Percentiles rank a stretch among this genome's conserved stretches.
Evolutionary conservation across 2,113 vertebrate species (phyloP).

Genomic region (Todiramphus chloris): DNA sequence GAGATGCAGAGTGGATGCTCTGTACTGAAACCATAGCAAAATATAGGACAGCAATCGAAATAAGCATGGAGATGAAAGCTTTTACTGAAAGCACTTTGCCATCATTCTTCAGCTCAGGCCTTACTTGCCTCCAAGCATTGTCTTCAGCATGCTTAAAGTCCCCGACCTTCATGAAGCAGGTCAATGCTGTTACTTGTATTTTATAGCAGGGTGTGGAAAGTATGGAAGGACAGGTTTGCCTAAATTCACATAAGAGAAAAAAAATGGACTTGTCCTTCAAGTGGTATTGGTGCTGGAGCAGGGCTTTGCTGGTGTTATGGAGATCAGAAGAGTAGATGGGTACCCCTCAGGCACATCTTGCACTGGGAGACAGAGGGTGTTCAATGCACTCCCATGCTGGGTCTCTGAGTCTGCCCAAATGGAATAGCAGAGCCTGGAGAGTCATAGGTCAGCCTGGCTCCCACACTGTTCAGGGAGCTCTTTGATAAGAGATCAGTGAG

Average conservation of each 20-base stretch:
- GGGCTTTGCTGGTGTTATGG: background rate
- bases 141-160: background rate
- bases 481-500: fast-evolving
- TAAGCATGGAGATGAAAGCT: background rate
- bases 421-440: background rate
- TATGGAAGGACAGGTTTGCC: background rate
- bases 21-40: background rate
- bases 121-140: background rate
- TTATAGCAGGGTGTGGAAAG: background rate
- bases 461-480: background rate
- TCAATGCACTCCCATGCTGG: background rate
- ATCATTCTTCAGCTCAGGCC: background rate
- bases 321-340: background rate
- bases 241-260: background rate
- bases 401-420: background rate
- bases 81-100: background rate
- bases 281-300: background rate
- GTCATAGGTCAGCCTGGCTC: background rate
- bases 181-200: background rate
- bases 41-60: background rate
- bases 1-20: background rate
- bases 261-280: background rate
- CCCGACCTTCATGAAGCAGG: background rate
- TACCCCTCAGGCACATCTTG: background rate
- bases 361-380: fast-evolving